Evolutionary conservation across 2,113 vertebrate genomes (phyloP).

Genomic region (Lepus timidus): DNA sequence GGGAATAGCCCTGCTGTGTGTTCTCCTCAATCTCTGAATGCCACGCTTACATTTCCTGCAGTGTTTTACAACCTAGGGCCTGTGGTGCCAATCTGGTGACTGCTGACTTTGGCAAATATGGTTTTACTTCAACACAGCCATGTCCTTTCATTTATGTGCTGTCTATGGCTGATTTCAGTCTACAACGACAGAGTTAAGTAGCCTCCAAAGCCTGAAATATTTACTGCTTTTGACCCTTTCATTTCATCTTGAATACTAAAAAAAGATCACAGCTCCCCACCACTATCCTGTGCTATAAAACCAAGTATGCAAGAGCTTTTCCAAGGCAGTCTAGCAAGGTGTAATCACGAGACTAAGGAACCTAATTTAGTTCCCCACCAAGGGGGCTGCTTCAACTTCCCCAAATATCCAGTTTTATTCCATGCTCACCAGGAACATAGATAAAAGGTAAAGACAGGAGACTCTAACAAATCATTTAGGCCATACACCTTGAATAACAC

Average conservation of each 20-base stretch:
- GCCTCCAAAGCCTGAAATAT: background rate
- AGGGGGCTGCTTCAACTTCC: background rate
- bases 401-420: background rate
- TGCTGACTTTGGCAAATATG: background rate
- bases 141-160: background rate
- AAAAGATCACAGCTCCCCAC: slow-evolving; percentile 45
- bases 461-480: background rate
- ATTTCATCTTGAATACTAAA: background rate
- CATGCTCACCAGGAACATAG: background rate
- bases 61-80: background rate
- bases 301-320: background rate
- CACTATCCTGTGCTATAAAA: slow-evolving; percentile 31
- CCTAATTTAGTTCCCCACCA: background rate
- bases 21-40: slow-evolving; percentile 7
- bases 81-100: background rate
- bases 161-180: background rate
- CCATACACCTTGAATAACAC: background rate
- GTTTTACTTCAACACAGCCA: background rate
- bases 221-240: background rate
- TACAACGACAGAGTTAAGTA: background rate
- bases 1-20: background rate
- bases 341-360: slow-evolving; percentile 12
- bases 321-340: background rate
- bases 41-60: background rate
- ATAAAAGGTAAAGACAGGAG: background rate